phyloP scores from a whole-genome alignment of 2,113 vertebrate species.

The Podiceps cristatus region DNA sequence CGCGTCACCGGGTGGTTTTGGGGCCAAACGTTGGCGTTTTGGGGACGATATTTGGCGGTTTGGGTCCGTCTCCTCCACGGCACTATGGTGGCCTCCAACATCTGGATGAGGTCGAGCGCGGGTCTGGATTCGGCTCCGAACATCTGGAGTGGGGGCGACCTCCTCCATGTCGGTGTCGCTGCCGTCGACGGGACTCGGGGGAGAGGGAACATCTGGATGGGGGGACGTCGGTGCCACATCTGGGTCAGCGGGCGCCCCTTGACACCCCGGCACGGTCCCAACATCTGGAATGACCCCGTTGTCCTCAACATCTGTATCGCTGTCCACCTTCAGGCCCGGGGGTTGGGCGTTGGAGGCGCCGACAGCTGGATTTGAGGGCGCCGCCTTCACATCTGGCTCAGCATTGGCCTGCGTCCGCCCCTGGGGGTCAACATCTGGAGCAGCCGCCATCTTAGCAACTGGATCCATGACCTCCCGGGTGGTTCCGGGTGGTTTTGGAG shows the following conservation, averaged over 20 bases:
- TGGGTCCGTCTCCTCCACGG: fast-evolving
- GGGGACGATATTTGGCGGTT: fast-evolving
- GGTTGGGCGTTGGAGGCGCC: too few species aligned
- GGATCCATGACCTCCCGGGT: fast-evolving
- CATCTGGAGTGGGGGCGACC: not conserved
- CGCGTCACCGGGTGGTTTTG: fast-evolving
- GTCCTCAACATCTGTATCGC: not conserved
- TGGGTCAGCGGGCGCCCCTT: fast-evolving
- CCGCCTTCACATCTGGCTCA: not conserved
- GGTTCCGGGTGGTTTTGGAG: fast-evolving
- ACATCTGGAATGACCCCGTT: not conserved
- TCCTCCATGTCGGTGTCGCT: not conserved
- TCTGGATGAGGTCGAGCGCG: not conserved
- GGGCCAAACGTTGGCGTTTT: not conserved
- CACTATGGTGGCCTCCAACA: fast-evolving
- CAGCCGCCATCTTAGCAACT: not conserved
- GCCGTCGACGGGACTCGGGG: fast-evolving
- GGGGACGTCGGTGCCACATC: fast-evolving
- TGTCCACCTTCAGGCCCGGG: not conserved
- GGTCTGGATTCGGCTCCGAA: not conserved
- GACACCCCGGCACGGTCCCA: not conserved
- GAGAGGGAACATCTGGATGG: not conserved
- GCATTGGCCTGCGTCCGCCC: fast-evolving
- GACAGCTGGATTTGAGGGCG: not conserved
- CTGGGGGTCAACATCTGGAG: not conserved